These are phyloP conservation scores for Carcharodon carcharias DNA, from an alignment of 2,797 vertebrate species.

Conservation along the genomic window DNA sequence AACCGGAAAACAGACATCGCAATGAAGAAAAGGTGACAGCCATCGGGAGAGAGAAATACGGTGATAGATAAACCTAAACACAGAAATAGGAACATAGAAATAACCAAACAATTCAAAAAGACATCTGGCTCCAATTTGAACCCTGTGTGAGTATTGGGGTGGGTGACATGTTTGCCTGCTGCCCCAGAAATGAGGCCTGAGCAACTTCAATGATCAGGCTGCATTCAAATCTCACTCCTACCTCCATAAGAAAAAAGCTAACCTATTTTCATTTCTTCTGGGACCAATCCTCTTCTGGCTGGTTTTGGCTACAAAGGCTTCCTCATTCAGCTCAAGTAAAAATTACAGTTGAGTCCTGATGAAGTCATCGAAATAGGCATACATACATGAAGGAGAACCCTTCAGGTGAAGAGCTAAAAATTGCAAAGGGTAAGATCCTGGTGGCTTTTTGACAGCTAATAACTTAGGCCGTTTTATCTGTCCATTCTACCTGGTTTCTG, in stretches of 20 bases:
- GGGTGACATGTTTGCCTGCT: not conserved
- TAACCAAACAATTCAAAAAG: not conserved
- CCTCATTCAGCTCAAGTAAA: not conserved
- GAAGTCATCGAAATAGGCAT: not conserved
- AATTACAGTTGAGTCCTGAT: not conserved
- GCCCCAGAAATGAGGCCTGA: not conserved
- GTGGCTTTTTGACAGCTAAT: not conserved
- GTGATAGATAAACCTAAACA: not conserved
- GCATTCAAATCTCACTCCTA: not conserved
- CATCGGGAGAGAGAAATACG: not conserved
- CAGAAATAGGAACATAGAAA: not conserved
- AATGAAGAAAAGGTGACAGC: not conserved
- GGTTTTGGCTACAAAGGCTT: not conserved
- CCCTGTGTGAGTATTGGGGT: not conserved
- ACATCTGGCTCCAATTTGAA: not conserved
- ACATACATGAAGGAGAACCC: not conserved
- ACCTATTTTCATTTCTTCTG: not conserved
- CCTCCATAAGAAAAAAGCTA: too few species aligned
- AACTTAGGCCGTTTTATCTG: not conserved
- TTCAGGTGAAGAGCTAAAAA: not conserved
- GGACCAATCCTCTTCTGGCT: too few species aligned
- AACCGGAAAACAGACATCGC: not conserved
- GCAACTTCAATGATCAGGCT: not conserved
- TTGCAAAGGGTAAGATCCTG: not conserved
- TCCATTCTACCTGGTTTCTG: not conserved